Conservation (phyloP, 92 coral and sea anemone species). For the Actinernus sp. region DNA sequence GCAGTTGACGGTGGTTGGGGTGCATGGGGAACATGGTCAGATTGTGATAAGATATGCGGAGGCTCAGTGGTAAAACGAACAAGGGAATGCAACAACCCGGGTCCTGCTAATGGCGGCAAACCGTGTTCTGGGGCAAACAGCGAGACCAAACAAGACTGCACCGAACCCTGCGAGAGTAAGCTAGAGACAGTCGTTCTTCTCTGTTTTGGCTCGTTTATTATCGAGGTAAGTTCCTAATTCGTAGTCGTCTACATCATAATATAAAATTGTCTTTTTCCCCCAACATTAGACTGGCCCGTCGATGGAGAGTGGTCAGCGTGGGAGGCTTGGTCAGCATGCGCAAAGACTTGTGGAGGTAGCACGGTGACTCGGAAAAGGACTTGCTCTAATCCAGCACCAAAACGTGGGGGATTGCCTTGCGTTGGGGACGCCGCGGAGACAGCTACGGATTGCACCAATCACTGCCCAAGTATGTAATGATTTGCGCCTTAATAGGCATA, state of each 20-base stretch:
- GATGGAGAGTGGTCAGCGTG: constrained; percentile 63
- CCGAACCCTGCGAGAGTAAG: constrained; percentile 65
- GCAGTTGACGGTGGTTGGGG: constrained; percentile 71
- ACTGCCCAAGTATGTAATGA: constrained; percentile 45
- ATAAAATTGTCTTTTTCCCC: no score
- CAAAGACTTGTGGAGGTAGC: constrained; percentile 64
- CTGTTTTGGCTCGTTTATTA: no score
- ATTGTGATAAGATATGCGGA: constrained; percentile 52
- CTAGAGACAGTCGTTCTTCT: no score
- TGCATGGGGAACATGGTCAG: constrained; percentile 64
- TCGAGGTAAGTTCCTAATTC: no score
- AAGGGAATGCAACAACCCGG: constrained; percentile 60
- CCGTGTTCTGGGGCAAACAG: constrained; percentile 33
- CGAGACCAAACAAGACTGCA: constrained; percentile 66
- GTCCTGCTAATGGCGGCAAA: constrained; percentile 43
- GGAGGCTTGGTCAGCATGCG: constrained; percentile 64
- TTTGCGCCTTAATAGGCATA: background rate
- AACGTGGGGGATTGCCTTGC: constrained; percentile 52
- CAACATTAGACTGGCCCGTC: constrained; percentile 72
- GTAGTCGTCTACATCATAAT: no score
- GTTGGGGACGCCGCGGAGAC: constrained; percentile 57
- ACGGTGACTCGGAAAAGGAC: constrained; percentile 53
- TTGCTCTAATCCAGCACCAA: constrained; percentile 61
- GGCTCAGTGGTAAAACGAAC: constrained; percentile 54
- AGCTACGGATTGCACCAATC: constrained; percentile 51